Conservation (phyloP, 2,113 vertebrate species). For the Sapayoa aenigma region DNA sequence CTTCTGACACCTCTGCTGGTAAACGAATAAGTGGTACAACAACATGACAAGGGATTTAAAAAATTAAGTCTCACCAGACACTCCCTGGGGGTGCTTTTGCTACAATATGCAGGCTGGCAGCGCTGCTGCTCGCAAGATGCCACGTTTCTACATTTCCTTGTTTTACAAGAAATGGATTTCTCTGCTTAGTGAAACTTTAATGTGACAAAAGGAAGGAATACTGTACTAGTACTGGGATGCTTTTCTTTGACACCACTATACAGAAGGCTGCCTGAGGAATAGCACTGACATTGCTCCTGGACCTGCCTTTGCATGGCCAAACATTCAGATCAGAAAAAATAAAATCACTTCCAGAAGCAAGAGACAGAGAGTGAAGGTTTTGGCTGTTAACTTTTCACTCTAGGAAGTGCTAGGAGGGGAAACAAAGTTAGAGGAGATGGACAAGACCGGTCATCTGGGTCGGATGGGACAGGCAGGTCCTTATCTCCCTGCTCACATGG, state of each 20-base stretch:
- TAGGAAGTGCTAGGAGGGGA: background rate
- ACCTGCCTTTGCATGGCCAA: background rate
- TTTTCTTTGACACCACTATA: background rate
- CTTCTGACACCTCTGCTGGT: constrained; percentile 11
- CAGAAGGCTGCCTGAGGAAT: background rate
- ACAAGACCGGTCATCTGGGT: background rate
- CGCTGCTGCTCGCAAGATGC: rapidly evolving
- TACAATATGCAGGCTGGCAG: background rate
- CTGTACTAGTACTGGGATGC: background rate
- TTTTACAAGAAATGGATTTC: constrained; percentile 26
- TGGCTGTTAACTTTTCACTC: background rate
- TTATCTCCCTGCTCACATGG: background rate
- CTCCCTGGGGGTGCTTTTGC: background rate
- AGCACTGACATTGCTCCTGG: background rate
- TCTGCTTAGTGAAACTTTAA: constrained; percentile 10
- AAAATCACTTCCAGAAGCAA: background rate
- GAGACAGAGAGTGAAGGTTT: background rate
- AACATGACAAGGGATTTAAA: constrained; percentile 37
- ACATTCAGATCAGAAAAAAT: background rate
- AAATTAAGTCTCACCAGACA: constrained; percentile 11
- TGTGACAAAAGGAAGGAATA: background rate
- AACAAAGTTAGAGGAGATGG: background rate
- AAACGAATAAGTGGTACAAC: background rate
- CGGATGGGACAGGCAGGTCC: background rate
- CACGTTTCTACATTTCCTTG: background rate